Percentiles rank a stretch among this genome's conserved stretches.
Evolutionary conservation across 1,140 invertebrate species (phyloP).

Genomic region (Thaumatotibia leucotreta): DNA sequence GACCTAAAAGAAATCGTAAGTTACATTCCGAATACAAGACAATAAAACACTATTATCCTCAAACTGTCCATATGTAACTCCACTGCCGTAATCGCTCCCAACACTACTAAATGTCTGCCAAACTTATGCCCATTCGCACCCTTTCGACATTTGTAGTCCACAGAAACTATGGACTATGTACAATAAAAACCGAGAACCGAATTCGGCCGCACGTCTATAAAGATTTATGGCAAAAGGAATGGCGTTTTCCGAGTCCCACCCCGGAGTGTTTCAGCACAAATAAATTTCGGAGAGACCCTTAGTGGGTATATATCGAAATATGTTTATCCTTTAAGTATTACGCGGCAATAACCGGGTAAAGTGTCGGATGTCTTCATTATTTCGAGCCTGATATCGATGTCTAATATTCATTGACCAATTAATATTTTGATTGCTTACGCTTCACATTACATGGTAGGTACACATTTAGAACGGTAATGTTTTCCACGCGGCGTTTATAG

Average conservation of each 20-base stretch:
- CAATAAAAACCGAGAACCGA: conserved; percentile 7
- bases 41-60: background rate
- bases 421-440: background rate
- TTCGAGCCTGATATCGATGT: background rate
- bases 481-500: no score
- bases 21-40: background rate
- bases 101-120: background rate
- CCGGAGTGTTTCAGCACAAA: conserved; percentile 13
- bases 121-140: background rate
- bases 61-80: background rate
- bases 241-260: background rate
- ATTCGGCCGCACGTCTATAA: conserved; percentile 6
- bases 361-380: background rate
- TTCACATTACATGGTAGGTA: no score
- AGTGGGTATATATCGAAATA: conserved; percentile 4
- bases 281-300: conserved; percentile 6
- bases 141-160: conserved; percentile 4
- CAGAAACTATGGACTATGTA: conserved; percentile 11
- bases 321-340: conserved; percentile 11
- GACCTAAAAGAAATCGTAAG: no score
- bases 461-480: no score
- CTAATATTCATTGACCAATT: background rate
- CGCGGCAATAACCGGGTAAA: conserved; percentile 4
- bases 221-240: conserved; percentile 14
- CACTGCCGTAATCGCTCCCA: background rate